Evolutionary conservation across 2,888 invertebrate species (phyloP).

Genomic region (Pristionchus fissidentatus): DNA sequence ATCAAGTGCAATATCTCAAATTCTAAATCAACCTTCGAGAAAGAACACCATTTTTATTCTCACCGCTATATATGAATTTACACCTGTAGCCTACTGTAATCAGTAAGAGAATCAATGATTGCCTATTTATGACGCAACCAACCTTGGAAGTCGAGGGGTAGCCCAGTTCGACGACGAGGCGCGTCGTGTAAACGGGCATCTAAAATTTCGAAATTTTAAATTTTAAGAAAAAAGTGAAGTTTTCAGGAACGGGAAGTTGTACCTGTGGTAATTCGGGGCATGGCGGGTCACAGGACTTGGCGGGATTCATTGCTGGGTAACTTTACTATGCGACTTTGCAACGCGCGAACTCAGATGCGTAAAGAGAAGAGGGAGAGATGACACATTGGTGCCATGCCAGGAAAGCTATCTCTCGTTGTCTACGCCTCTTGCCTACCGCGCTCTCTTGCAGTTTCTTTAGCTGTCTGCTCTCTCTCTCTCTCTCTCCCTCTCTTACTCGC

Average conservation of each 20-base stretch:
- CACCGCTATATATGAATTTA: too few species aligned
- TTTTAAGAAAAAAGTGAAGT: constrained; percentile 42
- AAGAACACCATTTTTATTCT: too few species aligned
- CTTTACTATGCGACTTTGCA: not conserved
- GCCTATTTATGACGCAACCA: not conserved
- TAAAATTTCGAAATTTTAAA: not conserved
- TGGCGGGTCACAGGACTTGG: not conserved
- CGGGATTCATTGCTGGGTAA: not conserved
- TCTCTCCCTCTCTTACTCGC: too few species aligned
- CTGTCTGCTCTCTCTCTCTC: too few species aligned
- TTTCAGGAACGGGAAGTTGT: not conserved
- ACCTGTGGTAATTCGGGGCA: not conserved
- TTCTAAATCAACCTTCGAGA: too few species aligned
- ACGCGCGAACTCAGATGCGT: too few species aligned
- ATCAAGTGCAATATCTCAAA: not conserved
- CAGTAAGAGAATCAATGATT: too few species aligned
- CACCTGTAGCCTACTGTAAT: too few species aligned
- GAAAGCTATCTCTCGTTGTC: too few species aligned
- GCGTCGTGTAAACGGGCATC: constrained; percentile 49
- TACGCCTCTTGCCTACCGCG: not conserved
- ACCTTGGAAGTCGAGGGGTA: constrained; percentile 59
- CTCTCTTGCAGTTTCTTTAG: not conserved
- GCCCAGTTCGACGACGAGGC: constrained; percentile 64
- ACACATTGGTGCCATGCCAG: too few species aligned
- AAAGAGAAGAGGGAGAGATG: too few species aligned